Evolutionary conservation across 2,888 invertebrate genomes (phyloP), one percentile per base, ranked within the genome.

Genomic region (Caenorhabditis becei): DNA sequence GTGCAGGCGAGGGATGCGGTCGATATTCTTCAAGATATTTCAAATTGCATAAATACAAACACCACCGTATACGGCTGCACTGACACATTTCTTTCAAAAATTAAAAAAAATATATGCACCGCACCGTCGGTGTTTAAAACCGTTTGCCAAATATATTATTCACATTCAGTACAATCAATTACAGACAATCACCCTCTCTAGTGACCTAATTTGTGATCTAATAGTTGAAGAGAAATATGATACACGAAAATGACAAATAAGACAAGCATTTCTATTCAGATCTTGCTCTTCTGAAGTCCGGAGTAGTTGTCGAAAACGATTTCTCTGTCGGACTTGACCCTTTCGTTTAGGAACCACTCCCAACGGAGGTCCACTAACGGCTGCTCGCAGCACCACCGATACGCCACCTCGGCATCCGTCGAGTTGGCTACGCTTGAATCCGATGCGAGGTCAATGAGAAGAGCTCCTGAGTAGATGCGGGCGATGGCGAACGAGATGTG

Each of bases 401-500:
- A 81, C 10, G 88, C 88, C 14, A 85, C 86, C 16, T 86, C 82
- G 20, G 78, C 78, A 65, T 88, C 88, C 23, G 84, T 66, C 11
- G 47, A 44, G n/a, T 74, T 77, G n/a, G 81, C 70, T 3, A 84
- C 79, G n/a, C 56, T 69, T 7, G 81, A 47, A 79, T 89, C 89
- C 32, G 84, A 70, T 10, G 92, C 92, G 78, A 91, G 91, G 35
- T 92, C 91, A 23, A 92, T 77, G 66, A 92, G 81, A 32, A 92
- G 84, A 3, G 91, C 88, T 44, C 91, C 92, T 90, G 91, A 91
- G 72, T 91, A 92, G 26, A 90, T 91, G 58, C 91, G 88, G 10
- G 92, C 92, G 49, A 93, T 87, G 63, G 92, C 92, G 85, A 91
- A 93, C 11, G 93, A 91, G 65, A 93, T 91, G 78, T 93, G 92